Percentiles rank a stretch among this genome's conserved stretches.
These are phyloP conservation scores for Oscheius sp. DNA, from an alignment of 2,888 invertebrate genomes.

Conservation along the genomic window DNA sequence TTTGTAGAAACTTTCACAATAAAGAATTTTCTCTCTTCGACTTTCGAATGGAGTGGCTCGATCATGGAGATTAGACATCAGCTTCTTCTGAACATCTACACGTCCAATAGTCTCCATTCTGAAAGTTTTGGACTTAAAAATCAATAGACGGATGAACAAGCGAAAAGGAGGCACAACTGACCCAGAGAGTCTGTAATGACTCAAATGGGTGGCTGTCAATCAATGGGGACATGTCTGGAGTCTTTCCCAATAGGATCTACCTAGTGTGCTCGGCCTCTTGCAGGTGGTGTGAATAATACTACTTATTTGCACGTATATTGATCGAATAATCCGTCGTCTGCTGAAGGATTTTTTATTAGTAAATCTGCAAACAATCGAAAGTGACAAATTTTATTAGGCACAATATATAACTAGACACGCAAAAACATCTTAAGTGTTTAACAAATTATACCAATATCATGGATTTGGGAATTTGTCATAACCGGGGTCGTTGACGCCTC, in stretches of 20 bases:
- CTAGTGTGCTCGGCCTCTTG: too few relatives aligned
- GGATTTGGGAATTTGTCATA: neutral
- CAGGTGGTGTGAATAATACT: neutral
- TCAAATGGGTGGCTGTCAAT: neutral
- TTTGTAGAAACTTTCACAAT: neutral
- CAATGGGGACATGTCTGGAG: too few relatives aligned
- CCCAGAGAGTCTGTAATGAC: neutral
- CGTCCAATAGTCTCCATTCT: neutral
- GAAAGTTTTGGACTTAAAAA: neutral
- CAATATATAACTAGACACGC: neutral
- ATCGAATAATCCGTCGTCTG: neutral
- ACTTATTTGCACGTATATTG: neutral
- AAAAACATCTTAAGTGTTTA: neutral
- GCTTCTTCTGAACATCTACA: neutral
- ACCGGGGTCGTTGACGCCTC: neutral
- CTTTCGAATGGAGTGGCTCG: neutral
- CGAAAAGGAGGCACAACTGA: neutral
- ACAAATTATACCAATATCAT: neutral
- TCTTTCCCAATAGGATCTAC: too few relatives aligned
- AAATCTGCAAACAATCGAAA: too few relatives aligned
- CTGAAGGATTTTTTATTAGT: neutral
- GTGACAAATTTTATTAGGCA: neutral
- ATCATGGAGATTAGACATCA: slow-evolving; percentile 2
- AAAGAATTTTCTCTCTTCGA: neutral
- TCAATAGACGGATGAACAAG: neutral